Percentiles rank a stretch among this genome's conserved stretches.
Conservation (phyloP, 2,113 vertebrate species). For the Erpornis zantholeuca region DNA sequence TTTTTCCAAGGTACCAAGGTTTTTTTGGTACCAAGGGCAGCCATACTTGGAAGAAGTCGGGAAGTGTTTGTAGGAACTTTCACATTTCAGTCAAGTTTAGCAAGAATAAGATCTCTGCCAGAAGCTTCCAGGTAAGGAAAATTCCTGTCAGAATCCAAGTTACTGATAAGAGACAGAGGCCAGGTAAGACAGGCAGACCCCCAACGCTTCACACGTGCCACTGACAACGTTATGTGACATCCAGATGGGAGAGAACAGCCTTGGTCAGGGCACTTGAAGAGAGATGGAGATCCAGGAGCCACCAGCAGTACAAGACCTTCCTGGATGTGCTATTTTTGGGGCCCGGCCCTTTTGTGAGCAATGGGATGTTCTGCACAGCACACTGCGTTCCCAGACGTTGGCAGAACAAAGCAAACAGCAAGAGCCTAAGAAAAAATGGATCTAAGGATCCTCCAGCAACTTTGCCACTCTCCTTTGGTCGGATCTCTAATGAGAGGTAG, state of each 20-base stretch:
- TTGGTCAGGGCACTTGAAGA: background rate
- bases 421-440: background rate
- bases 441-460: background rate
- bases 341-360: background rate
- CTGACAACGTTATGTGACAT: accelerated
- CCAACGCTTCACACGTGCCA: background rate
- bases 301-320: background rate
- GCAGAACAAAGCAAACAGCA: conserved; percentile 31
- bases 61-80: background rate
- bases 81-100: background rate
- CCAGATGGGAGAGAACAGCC: background rate
- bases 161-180: background rate
- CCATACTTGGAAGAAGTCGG: background rate
- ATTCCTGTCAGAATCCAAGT: background rate
- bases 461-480: background rate
- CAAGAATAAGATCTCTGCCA: background rate
- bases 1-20: background rate
- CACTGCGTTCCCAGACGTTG: background rate
- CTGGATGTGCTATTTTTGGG: background rate
- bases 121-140: background rate
- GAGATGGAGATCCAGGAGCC: background rate
- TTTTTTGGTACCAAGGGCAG: background rate
- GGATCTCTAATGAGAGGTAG: background rate
- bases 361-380: background rate
- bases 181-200: background rate